Conservation (phyloP, 92 coral and sea anemone genomes). For the Pocillopora meandrina region DNA sequence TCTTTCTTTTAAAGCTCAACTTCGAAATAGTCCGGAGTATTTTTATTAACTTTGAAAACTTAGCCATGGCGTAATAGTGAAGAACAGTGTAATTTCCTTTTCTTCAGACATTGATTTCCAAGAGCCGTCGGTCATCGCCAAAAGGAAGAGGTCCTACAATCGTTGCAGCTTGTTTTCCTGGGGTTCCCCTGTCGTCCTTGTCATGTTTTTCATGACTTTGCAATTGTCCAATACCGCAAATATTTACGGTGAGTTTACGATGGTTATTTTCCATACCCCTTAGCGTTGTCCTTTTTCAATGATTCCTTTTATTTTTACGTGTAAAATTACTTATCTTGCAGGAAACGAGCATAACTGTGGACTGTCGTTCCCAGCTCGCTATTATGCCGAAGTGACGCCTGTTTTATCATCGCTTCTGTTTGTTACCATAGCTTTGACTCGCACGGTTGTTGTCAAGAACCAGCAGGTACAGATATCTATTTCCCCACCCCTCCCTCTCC, state of each 20-base stretch:
- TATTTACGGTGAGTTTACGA: background rate
- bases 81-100: background rate
- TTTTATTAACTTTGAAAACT: no score
- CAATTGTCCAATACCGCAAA: background rate
- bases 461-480: background rate
- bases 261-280: no score
- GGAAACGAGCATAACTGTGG: constrained; percentile 3
- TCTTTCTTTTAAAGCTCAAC: no score
- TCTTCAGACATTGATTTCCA: background rate
- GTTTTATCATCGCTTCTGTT: background rate
- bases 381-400: background rate
- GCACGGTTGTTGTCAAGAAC: constrained; percentile 1
- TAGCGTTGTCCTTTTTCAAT: no score
- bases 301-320: no score
- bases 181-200: background rate
- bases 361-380: constrained; percentile 1
- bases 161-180: background rate
- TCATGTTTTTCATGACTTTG: background rate
- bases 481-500: background rate
- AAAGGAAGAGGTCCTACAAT: background rate
- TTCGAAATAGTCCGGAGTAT: no score
- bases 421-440: background rate
- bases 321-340: background rate
- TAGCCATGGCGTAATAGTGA: no score
- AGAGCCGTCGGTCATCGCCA: background rate